Conservation (phyloP, 92 coral and sea anemone genomes). For the Scolanthus callimorphus region DNA sequence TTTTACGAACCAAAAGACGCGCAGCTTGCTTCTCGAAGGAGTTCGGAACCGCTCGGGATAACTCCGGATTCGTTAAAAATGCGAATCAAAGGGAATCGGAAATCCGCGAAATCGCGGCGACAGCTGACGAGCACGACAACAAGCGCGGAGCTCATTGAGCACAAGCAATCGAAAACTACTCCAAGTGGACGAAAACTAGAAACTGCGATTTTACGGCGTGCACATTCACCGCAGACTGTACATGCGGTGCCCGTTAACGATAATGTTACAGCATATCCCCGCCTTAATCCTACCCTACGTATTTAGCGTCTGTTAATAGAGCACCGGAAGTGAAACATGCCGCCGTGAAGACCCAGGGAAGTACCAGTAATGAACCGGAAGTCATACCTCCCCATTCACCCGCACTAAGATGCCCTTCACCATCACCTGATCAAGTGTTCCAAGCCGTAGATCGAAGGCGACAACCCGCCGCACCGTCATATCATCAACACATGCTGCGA, state of each 20-base stretch:
- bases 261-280: slow-evolving; percentile 66
- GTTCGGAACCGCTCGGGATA: slow-evolving; percentile 78
- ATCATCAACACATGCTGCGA: slow-evolving; percentile 96
- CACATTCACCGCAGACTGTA: slow-evolving; percentile 85
- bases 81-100: slow-evolving; percentile 67
- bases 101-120: slow-evolving; percentile 63
- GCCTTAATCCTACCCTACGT: slow-evolving; percentile 52
- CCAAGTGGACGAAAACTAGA: slow-evolving; percentile 76
- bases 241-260: slow-evolving; percentile 69
- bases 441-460: slow-evolving; percentile 94
- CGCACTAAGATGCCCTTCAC: slow-evolving; percentile 70
- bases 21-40: slow-evolving; percentile 54
- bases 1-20: slow-evolving; percentile 76
- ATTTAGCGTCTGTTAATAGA: slow-evolving; percentile 54
- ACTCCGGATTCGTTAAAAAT: slow-evolving; percentile 72
- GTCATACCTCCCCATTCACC: slow-evolving; percentile 43
- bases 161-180: slow-evolving; percentile 69
- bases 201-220: slow-evolving; percentile 83
- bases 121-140: slow-evolving; percentile 91
- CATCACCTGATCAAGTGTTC: slow-evolving; percentile 92
- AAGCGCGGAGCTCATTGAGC: slow-evolving; percentile 98
- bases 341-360: slow-evolving; percentile 51
- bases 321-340: slow-evolving; percentile 57
- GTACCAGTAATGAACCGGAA: slow-evolving; percentile 54
- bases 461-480: slow-evolving; percentile 98